A percentile compares a stretch with the other conserved stretches of the same genome.
Conservation (phyloP, 2,113 vertebrate species). For the Scolopax mira region DNA sequence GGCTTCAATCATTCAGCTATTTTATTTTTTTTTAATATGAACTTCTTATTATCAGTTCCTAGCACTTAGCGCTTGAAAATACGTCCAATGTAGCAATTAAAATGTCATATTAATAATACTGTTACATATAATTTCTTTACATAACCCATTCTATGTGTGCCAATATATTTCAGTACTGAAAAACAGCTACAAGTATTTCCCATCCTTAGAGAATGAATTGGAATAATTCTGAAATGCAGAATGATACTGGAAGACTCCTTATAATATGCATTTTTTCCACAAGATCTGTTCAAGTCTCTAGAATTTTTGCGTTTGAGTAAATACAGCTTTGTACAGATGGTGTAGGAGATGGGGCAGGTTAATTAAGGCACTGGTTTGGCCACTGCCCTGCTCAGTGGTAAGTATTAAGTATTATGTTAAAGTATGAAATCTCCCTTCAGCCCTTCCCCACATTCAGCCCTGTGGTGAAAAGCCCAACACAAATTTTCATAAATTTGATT, state of each 20-base stretch:
- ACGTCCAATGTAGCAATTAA: not conserved
- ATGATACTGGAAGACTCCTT: not conserved
- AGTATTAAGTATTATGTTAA: too few relatives aligned
- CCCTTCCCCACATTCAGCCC: not conserved
- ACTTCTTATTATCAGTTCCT: not conserved
- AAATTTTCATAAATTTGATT: not conserved
- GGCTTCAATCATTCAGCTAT: not conserved
- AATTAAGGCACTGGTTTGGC: not conserved
- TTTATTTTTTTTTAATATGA: not conserved
- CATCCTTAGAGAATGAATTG: not conserved
- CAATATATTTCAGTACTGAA: not conserved
- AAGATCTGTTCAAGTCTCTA: not conserved
- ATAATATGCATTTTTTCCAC: not conserved
- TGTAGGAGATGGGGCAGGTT: not conserved
- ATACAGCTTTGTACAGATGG: fast-evolving
- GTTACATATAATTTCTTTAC: not conserved
- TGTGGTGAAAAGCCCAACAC: fast-evolving
- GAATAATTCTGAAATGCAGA: not conserved
- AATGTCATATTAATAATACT: conserved; percentile 20
- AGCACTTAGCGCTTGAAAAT: conserved; percentile 1
- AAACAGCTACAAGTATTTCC: not conserved
- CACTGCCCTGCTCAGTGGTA: not conserved
- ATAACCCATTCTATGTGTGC: not conserved
- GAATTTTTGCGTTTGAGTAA: not conserved
- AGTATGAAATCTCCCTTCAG: not conserved